Percentiles rank a stretch among this genome's conserved stretches.
Conservation (phyloP, 1,140 invertebrate species). For the Ylistrum balloti region DNA sequence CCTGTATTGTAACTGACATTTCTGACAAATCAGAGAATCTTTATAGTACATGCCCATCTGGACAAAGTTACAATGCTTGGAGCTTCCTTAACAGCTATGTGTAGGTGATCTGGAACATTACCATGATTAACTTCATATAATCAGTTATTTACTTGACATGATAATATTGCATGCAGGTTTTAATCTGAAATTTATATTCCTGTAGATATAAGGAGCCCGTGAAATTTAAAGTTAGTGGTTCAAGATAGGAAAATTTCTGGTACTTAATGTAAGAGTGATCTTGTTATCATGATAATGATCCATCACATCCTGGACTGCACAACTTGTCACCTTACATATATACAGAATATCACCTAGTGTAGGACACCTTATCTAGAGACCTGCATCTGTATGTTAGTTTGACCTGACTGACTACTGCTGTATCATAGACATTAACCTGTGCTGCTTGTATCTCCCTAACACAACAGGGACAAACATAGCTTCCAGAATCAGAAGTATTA, state of each 20-base stretch:
- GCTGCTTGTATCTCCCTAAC: constrained; percentile 37
- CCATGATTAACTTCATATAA: not conserved
- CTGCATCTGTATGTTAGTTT: constrained; percentile 34
- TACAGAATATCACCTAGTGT: constrained; percentile 22
- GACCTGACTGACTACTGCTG: constrained; percentile 3
- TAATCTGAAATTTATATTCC: not conserved
- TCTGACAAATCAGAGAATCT: not conserved
- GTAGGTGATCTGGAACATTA: constrained; percentile 11
- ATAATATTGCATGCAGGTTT: not conserved
- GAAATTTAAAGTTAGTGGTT: too few species aligned
- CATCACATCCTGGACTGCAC: not conserved
- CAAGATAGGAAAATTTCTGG: too few species aligned
- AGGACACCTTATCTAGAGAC: not conserved
- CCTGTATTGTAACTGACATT: not conserved
- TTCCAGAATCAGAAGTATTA: not conserved
- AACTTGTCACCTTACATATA: constrained; percentile 2
- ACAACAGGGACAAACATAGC: constrained; percentile 3
- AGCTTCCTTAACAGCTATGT: not conserved
- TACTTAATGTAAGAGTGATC: too few species aligned
- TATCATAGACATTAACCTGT: constrained; percentile 35
- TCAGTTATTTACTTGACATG: not conserved
- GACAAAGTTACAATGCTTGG: not conserved
- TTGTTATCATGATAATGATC: constrained; percentile 13
- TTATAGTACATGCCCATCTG: not conserved
- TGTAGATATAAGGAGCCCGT: not conserved